Conservation (phyloP, 2,113 vertebrate species). For the Phrynocephalus versicolor region DNA sequence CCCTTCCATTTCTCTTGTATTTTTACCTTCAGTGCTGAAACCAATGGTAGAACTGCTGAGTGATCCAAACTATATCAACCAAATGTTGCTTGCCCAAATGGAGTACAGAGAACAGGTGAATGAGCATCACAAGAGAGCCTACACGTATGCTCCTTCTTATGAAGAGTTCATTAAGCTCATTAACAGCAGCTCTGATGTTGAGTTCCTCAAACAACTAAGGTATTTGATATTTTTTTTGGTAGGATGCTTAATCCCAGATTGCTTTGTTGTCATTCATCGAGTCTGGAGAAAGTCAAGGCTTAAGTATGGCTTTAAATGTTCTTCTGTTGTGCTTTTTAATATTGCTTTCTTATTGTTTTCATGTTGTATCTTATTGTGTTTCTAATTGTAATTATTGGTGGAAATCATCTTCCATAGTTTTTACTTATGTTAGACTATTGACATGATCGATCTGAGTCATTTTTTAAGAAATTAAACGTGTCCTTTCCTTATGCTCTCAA, state of each 20-base stretch:
- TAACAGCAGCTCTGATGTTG: conserved; percentile 89
- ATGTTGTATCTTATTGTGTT: too few relatives aligned
- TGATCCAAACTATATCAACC: conserved; percentile 96
- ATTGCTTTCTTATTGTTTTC: too few relatives aligned
- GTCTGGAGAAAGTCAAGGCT: too few relatives aligned
- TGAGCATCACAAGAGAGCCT: conserved; percentile 95
- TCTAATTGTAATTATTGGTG: too few relatives aligned
- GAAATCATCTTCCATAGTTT: too few relatives aligned
- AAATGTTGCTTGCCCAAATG: conserved; percentile 91
- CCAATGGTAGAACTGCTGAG: conserved; percentile 93
- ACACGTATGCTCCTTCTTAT: conserved; percentile 96
- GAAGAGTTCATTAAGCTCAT: conserved; percentile 99
- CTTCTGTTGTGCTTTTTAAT: too few relatives aligned
- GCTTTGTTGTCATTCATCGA: conserved; percentile 10
- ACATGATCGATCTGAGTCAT: too few relatives aligned
- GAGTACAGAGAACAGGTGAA: conserved; percentile 93
- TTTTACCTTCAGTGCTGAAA: conserved; percentile 83
- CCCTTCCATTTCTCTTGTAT: background rate
- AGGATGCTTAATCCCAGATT: conserved; percentile 26
- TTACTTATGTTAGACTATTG: too few relatives aligned
- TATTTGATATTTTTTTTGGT: conserved; percentile 64
- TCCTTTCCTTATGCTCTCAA: too few relatives aligned
- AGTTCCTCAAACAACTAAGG: conserved; percentile 98
- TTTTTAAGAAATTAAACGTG: too few relatives aligned
- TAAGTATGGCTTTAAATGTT: too few relatives aligned